Conservation (phyloP, 2,113 vertebrate species). For the Pristiophorus japonicus region DNA sequence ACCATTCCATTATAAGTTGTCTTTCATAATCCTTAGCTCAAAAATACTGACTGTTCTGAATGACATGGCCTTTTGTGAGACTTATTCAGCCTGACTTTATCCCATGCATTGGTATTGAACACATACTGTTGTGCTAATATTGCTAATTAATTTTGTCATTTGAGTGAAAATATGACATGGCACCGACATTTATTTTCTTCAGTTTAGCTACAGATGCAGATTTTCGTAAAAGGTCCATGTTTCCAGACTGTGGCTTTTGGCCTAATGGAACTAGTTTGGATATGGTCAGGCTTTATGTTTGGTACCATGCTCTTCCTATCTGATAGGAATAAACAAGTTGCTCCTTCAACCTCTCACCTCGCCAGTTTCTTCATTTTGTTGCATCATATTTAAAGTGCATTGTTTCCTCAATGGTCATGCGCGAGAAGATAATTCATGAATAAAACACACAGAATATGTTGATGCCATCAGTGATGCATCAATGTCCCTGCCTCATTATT, state of each 20-base stretch:
- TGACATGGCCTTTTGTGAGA: neutral
- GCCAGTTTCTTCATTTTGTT: neutral
- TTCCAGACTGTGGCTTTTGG: no score
- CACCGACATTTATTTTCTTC: neutral
- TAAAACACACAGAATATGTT: neutral
- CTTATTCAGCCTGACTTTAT: no score
- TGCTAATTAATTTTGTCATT: neutral
- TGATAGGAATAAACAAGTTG: neutral
- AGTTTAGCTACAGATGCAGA: neutral
- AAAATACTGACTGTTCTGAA: no score
- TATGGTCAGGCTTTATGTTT: no score
- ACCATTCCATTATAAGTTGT: no score
- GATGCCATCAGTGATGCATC: neutral
- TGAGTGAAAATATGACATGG: neutral
- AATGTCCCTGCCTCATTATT: neutral
- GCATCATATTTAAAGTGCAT: neutral
- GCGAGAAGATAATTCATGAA: neutral
- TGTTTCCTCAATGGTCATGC: neutral
- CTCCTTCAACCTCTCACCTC: neutral
- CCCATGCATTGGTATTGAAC: no score
- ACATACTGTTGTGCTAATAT: neutral
- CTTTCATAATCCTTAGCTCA: no score
- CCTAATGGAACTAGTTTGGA: no score
- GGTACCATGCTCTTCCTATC: neutral
- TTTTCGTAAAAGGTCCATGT: neutral